Conservation (phyloP, 2,797 vertebrate genomes). For the Coilia nasus region DNA sequence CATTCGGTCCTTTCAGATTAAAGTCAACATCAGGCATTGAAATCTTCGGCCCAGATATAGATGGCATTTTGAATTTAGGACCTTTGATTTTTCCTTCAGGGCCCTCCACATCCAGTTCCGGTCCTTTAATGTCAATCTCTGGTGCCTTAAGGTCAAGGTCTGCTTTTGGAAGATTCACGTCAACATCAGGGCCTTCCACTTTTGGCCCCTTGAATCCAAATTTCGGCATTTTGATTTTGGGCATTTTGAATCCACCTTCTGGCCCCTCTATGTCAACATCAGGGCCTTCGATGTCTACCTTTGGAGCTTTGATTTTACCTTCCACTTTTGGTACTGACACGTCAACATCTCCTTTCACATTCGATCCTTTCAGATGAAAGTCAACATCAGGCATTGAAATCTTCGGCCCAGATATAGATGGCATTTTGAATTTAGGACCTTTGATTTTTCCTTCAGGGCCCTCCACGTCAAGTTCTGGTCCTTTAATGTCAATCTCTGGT, state of each 20-base stretch:
- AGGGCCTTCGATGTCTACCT: slow-evolving; percentile 22
- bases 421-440: slow-evolving; percentile 32
- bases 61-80: background rate
- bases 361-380: slow-evolving; percentile 25
- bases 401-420: slow-evolving; percentile 16
- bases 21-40: background rate
- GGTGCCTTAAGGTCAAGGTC: background rate
- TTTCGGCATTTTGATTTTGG: slow-evolving; percentile 58
- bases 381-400: slow-evolving; percentile 47
- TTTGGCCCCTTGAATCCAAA: slow-evolving; percentile 1
- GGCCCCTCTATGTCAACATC: slow-evolving; percentile 52
- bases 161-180: background rate
- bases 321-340: background rate
- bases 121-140: background rate
- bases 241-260: slow-evolving; percentile 58
- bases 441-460: slow-evolving; percentile 59
- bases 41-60: background rate
- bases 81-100: slow-evolving; percentile 31
- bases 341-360: slow-evolving; percentile 39
- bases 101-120: too few relatives aligned
- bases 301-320: slow-evolving; percentile 21
- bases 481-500: slow-evolving; percentile 39
- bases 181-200: background rate
- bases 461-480: slow-evolving; percentile 51
- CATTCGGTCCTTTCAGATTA: background rate